Evolutionary conservation across 64 coral and sea anemone genomes (phyloP), one percentile per base, ranked within the genome.

Genomic region (Dendronephthya gigantea): DNA sequence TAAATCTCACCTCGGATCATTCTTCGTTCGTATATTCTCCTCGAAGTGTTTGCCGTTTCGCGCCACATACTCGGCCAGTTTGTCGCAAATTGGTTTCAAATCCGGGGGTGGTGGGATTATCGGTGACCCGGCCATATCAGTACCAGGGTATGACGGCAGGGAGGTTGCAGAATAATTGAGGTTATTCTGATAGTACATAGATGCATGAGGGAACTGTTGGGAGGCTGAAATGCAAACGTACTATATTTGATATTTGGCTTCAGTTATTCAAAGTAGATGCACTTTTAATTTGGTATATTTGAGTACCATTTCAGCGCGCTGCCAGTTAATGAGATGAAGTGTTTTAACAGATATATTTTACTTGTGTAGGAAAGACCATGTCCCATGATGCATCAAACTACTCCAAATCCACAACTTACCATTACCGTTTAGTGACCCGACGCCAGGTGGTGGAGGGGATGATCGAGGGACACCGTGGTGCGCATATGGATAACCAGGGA

Each of bases 81-180:
- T 98, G 59, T 98, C 95, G 50, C 93, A 89, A 39, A 98, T 98
- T 0, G 95, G 95, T 48, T 98, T 92, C n/a, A 98, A 82, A 69
- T 98, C 95, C 51, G 95, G 95, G 23, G 95, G 92, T 30, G 95
- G 95, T 48, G 95, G 95, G 43, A 98, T 87, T 40, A 98, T 93
- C 33, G 68, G 41, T 15, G 82, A 35, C 16, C 83, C 48, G 19
- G 25, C 25, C 19, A n/a, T 27, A n/a, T 62, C 19, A 27, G 55
- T 27, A 62, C 55, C 55, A 62, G 25, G 55, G 55, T 62, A 62
- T 0, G 55, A 22, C 6, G 25, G 17, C 17, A 62, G 55, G 85
- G 85, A 43, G 56, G 39, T 86, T 51, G 37, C 32, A 39, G 40
- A 17, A 43, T 62, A 62, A 27, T 19, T 62, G 25, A 23, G 55